Conservation (phyloP, 2,888 invertebrate species). For the Andrena praecox region DNA sequence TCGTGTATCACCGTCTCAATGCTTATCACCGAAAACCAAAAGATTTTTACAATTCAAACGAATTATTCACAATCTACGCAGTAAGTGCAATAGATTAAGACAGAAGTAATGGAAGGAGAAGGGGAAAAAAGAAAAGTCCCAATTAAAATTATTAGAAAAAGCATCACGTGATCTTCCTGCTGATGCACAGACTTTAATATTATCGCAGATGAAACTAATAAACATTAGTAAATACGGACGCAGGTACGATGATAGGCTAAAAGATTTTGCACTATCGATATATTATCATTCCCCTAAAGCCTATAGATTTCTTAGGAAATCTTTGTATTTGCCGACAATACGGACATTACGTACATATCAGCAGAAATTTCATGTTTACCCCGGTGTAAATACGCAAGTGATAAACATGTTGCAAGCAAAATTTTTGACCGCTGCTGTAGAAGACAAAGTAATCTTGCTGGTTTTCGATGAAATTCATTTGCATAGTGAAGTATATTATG, state of each 20-base stretch:
- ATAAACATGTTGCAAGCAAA: background rate
- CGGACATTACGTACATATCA: background rate
- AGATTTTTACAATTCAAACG: background rate
- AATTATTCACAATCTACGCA: background rate
- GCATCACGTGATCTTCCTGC: background rate
- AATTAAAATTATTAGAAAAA: background rate
- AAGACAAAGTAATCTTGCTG: background rate
- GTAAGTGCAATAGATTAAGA: background rate
- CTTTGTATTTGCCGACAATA: background rate
- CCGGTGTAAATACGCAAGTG: background rate
- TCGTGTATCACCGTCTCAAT: background rate
- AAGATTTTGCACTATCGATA: constrained; percentile 6
- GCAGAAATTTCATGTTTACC: background rate
- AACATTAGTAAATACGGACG: background rate
- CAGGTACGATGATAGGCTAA: background rate
- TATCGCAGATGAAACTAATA: background rate
- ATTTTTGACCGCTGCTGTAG: background rate
- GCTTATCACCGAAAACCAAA: background rate
- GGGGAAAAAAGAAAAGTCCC: background rate
- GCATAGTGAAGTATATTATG: background rate
- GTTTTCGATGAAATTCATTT: constrained; percentile 1
- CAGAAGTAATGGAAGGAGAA: no score
- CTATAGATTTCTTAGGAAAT: background rate
- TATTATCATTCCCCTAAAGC: constrained; percentile 1
- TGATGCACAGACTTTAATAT: background rate